A percentile compares a stretch with the other conserved stretches of the same genome.
These are phyloP conservation scores for Dynastes grantii DNA, from an alignment of 2,888 invertebrate species.

Conservation along the genomic window DNA sequence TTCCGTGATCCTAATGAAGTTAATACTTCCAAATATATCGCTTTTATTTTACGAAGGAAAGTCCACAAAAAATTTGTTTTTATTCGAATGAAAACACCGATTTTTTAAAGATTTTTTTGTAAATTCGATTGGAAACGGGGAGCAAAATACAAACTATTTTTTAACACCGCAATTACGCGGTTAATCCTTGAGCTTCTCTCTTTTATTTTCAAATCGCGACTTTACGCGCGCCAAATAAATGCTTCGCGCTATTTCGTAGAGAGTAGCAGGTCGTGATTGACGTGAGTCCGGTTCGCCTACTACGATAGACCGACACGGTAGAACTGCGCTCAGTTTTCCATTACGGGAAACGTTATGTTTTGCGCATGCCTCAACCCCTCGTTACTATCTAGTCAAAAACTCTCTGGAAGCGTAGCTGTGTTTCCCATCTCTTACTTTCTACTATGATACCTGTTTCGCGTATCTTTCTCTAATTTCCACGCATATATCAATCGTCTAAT, in stretches of 20 bases:
- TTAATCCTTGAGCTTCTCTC: too few species aligned
- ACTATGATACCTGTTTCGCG: neutral
- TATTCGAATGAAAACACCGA: too few species aligned
- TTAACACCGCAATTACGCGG: too few species aligned
- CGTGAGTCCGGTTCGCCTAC: slow-evolving; percentile 52
- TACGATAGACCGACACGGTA: slow-evolving; percentile 62
- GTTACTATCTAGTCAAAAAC: slow-evolving; percentile 60
- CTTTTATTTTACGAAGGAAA: too few species aligned
- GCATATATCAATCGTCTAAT: neutral
- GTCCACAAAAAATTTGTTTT: too few species aligned
- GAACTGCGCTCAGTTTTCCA: slow-evolving; percentile 62
- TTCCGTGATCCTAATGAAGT: too few species aligned
- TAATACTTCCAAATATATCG: too few species aligned
- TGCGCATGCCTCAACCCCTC: slow-evolving; percentile 59
- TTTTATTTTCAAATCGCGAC: too few species aligned
- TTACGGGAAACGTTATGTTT: slow-evolving; percentile 52
- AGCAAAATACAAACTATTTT: too few species aligned
- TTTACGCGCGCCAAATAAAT: too few species aligned
- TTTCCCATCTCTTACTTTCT: neutral
- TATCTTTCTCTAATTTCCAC: neutral
- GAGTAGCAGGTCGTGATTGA: neutral
- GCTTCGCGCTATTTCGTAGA: slow-evolving; percentile 1
- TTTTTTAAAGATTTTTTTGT: too few species aligned
- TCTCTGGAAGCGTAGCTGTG: slow-evolving; percentile 52
- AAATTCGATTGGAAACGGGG: too few species aligned